Evolutionary conservation across 2,888 invertebrate species (phyloP), one percentile per base, ranked within the genome.

Genomic region (Ephialtes manifestator): DNA sequence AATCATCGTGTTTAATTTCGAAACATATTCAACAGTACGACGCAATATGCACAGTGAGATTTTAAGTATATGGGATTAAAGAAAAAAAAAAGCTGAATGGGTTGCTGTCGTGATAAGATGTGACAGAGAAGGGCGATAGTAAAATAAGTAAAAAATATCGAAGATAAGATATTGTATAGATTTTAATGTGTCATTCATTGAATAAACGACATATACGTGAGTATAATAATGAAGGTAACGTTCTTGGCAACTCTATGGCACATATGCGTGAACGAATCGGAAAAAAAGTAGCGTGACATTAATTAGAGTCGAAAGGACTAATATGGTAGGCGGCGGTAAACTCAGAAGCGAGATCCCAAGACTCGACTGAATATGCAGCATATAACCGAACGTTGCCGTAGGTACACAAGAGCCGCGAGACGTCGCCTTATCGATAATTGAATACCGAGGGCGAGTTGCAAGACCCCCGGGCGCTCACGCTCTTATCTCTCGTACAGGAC

Each of bases 351-450:
- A 77, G 53, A 77, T 81, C 74, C 28, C 55, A 13, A 43, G 55
- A 31, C 53, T 28, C 5, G 4, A 11, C 35, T 31, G 46, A 28
- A n/a, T 39, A 58, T 55, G 72, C 51, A 43, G 71, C 68, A 74
- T n/a, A n/a, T n/a, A 81, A 58, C n/a, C 11, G 24, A 53, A 51
- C 28, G 63, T 67, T 53, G 10, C n/a, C 48, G 68, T 76, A 74
- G 51, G 75, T 58, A 81, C 81, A 84, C 20, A 72, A 81, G 84
- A 72, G 67, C 46, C 51, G 74, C 84, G 55, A 81, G 55, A 78
- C 28, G 84, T 81, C 77, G 77, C 68, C 81, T 84, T 84, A 84
- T 84, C 84, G 81, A 84, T 84, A 84, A 84, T 84, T 81, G 84
- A 81, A 74, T 78, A 81, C 84, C 84, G 78, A 74, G 67, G 81